Base-by-base conservation (phyloP, 2,797 vertebrate species). In the Alauda arvensis region DNA sequence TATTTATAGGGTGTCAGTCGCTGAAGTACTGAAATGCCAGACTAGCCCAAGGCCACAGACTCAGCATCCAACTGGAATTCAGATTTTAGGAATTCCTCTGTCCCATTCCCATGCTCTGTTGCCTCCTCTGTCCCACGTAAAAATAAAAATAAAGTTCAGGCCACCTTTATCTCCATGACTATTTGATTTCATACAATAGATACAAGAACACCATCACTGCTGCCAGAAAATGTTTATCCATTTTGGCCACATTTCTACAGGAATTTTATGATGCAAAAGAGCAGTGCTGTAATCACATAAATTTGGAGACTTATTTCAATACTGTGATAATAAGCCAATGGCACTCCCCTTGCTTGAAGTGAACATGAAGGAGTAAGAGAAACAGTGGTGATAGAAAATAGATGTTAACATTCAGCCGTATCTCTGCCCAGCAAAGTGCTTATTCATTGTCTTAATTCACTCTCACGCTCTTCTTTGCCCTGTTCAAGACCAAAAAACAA, bases 1-100 rank as follows among this genome's bases (percentile, higher is more conserved):
- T 94, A 93, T 94, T 94, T 94, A 92, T 94, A 90, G 72, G 81
- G 81, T 90, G 79, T 90, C 91, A 91, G 77, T 82, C 3, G 0
- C 87, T 70, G 74, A 77, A 85, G 85, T 76, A 92, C 37, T 55
- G 83, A 87, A 90, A 92, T 65, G 59, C 71, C 88, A 92, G 90
- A 92, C 88, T 87, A 87, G 85, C 85, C 87, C 1, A 66, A 82
- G 93, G 94, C 89, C 75, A 72, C 51, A 91, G 83, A 82, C 68
- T 68, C 85, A 45, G 77, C 57, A 87, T 83, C 57, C 68, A 86
- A 88, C 51, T 3, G 13, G 37, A 87, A 69, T 79, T 93, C 52
- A 85, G 75, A 75, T 46, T 80, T 78, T 77, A 93, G 71, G 62
- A 91, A 93, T 95, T 91, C 85, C 63, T 81, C 53, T 0, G 0